A percentile compares a stretch with the other conserved stretches of the same genome.
Evolutionary conservation across 1,140 invertebrate genomes (phyloP).

Genomic region (Lepidurus packardi): DNA sequence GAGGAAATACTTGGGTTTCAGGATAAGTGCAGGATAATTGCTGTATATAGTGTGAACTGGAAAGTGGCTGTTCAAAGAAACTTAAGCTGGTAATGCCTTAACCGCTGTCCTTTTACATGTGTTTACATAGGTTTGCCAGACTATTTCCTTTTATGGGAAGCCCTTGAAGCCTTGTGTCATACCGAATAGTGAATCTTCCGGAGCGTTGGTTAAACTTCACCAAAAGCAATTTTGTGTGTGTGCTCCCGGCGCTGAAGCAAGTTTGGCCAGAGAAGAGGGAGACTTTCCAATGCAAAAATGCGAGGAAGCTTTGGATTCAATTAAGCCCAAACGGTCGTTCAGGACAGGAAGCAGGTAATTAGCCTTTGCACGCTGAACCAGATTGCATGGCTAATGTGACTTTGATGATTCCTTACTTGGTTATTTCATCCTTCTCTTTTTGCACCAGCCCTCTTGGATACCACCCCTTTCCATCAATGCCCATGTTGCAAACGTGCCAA

Average conservation of each 20-base stretch:
- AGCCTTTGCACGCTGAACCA: constrained; percentile 10
- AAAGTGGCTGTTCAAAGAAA: background rate
- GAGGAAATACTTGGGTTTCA: background rate
- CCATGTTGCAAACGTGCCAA: no score
- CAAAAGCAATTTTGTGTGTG: background rate
- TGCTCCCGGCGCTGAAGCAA: background rate
- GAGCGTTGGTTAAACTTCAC: no score
- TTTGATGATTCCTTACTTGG: constrained; percentile 18
- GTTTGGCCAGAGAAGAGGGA: background rate
- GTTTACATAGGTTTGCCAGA: background rate
- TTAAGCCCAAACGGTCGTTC: constrained; percentile 17
- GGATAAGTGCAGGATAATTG: constrained; percentile 9
- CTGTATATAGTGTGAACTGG: background rate
- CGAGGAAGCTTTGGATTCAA: background rate
- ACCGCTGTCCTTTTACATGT: constrained; percentile 1
- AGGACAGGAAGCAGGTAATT: constrained; percentile 3
- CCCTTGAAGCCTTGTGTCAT: background rate
- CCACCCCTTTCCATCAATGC: background rate
- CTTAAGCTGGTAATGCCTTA: background rate
- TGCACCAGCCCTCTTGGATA: background rate
- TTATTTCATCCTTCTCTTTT: background rate
- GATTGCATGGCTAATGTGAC: constrained; percentile 21
- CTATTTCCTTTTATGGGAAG: background rate
- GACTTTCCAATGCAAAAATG: constrained; percentile 6
- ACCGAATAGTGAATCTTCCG: no score